Conservation (phyloP, 92 coral and sea anemone genomes). For the Umimayanthus chanpuru region DNA sequence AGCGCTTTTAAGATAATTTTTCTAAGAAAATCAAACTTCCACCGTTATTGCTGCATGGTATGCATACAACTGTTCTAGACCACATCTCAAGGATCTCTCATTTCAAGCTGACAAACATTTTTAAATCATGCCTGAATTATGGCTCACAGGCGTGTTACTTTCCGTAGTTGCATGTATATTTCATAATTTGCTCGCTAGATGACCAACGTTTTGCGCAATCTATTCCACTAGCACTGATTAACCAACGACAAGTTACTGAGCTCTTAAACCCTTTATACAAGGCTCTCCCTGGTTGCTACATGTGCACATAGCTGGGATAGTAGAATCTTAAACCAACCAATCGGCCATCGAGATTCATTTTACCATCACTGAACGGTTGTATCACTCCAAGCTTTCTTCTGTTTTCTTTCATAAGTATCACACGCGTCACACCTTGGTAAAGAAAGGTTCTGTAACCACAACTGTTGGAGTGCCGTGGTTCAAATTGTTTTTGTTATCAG, state of each 20-base stretch:
- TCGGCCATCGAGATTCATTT: neutral
- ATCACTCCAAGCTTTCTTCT: neutral
- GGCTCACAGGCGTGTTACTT: neutral
- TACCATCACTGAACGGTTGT: neutral
- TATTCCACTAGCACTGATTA: neutral
- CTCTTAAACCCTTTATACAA: neutral
- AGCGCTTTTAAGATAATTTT: too few species aligned
- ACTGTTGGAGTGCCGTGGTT: neutral
- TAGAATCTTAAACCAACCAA: neutral
- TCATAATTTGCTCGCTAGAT: neutral
- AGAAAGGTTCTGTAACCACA: neutral
- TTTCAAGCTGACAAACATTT: neutral
- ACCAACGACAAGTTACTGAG: neutral
- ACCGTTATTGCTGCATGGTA: neutral
- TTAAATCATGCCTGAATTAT: neutral
- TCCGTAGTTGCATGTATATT: neutral
- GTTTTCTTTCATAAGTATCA: neutral
- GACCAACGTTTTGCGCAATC: neutral
- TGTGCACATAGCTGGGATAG: neutral
- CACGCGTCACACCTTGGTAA: constrained; percentile 13
- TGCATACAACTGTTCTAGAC: neutral
- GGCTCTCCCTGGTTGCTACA: neutral
- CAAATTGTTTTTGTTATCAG: constrained; percentile 7
- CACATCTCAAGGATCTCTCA: neutral
- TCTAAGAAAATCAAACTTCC: neutral